phyloP scores from a whole-genome alignment of 2,113 vertebrate species.

The Eidolon helvum region DNA sequence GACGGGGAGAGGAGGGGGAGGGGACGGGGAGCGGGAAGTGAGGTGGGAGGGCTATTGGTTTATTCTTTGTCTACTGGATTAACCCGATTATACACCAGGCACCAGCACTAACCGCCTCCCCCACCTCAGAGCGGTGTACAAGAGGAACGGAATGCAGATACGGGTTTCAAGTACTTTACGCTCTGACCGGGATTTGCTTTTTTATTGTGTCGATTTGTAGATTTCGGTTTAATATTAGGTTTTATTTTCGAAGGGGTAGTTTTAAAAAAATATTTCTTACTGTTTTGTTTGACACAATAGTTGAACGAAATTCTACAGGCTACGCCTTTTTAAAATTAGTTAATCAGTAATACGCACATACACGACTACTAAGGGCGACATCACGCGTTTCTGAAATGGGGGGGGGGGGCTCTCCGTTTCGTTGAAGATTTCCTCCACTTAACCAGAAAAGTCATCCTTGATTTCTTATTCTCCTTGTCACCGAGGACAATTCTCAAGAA shows the following conservation, averaged over 20 bases:
- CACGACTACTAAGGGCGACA: not conserved
- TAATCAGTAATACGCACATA: not conserved
- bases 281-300: not conserved
- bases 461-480: not conserved
- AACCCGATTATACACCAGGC: conserved; percentile 72
- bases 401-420: not conserved
- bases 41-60: conserved; percentile 78
- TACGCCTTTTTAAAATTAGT: not conserved
- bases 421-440: not conserved
- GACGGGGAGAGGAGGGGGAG: not conserved
- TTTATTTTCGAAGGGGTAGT: conserved; percentile 12
- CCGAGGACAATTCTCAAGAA: not conserved
- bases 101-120: conserved; percentile 59
- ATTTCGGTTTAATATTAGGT: not conserved
- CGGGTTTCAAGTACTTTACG: conserved; percentile 50
- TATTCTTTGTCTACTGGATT: conserved; percentile 75
- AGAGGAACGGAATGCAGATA: conserved; percentile 64
- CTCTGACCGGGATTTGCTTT: conserved; percentile 16
- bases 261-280: not conserved
- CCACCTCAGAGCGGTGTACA: conserved; percentile 27
- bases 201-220: conserved; percentile 1
- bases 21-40: conserved; percentile 74
- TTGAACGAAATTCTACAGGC: not conserved
- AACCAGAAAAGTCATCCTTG: not conserved
- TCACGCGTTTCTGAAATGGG: not conserved